Percentiles rank a stretch among this genome's conserved stretches.
phyloP scores from a whole-genome alignment of 2,113 vertebrate genomes.

The Cottus gobio region DNA sequence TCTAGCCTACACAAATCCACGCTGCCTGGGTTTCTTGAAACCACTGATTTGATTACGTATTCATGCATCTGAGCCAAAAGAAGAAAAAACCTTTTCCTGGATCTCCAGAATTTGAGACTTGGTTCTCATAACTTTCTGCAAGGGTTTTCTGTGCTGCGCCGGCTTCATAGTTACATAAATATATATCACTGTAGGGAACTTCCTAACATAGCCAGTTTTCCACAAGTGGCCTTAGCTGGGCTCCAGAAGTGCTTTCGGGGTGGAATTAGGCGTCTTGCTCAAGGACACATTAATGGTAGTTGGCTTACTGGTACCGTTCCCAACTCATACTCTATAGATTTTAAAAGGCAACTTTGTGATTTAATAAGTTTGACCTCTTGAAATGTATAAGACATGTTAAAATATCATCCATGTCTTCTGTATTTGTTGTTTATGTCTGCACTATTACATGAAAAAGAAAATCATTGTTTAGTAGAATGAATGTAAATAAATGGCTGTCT shows the following conservation, averaged over 20 bases:
- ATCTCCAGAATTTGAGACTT: conserved; percentile 14
- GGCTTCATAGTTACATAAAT: conserved; percentile 31
- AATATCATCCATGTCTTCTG: background rate
- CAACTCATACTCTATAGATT: background rate
- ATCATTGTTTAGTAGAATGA: background rate
- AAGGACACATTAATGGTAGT: conserved; percentile 20
- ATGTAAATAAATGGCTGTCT: conserved; percentile 9
- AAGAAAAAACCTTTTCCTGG: conserved; percentile 26
- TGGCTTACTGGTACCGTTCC: background rate
- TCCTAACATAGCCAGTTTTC: conserved; percentile 17
- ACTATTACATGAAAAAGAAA: background rate
- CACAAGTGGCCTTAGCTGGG: conserved; percentile 10
- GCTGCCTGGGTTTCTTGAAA: conserved; percentile 27
- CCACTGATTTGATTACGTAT: conserved; percentile 33
- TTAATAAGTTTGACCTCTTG: background rate
- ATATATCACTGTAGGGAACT: conserved; percentile 12
- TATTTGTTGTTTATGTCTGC: background rate
- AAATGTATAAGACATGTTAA: background rate
- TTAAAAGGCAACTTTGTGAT: background rate
- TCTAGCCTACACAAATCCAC: background rate
- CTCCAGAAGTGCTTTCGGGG: conserved; percentile 5
- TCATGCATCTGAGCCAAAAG: conserved; percentile 27
- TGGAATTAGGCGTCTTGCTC: conserved; percentile 7
- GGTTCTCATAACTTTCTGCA: background rate
- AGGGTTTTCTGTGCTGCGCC: conserved; percentile 6